Base-by-base conservation (phyloP, 2,113 vertebrate genomes). In the Scolopax mira region DNA sequence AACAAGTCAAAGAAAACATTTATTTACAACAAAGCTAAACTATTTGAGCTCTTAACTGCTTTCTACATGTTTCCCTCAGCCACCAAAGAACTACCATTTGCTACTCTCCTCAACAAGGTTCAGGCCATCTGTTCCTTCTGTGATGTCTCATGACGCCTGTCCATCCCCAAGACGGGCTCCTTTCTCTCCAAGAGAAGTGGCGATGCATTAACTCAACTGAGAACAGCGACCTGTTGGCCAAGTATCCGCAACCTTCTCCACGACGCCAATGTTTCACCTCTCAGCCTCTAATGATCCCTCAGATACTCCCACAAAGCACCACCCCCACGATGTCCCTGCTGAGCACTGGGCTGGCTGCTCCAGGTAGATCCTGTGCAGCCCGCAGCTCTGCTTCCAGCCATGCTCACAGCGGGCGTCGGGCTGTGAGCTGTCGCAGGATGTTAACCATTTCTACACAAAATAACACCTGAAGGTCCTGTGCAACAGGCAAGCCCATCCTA, bases 301-400 rank as follows among this genome's bases (percentile, higher is more conserved):
- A 37, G 46, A 18, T 8, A 24, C 8, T 18, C 30, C 44, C 11
- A 5, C 25, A 11, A 5, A 30, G 52, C 1, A 11, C 18, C 52
- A 2, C 21, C 11, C 5, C 28, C 4, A 1, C 1, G 1, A 4
- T 1, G 21, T 13, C 33, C 37, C 13, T 66, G 44, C 19, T 14
- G 42, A 42, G 42, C n/a, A 1, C 33, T 3, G 37, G 46, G 25
- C 25, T 41, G 46, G 8, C 51, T 60, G 10, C 39, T 52, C 66
- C 49, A 57, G 65, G 18, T 11, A 7, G 30, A 17, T 21, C 33
- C n/a, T 2, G 9, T 1, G 0, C 27, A 52, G 41, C 17, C n/a
- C 48, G 22, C 48, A 7, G 10, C 37, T 52, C 58, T 27, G 55
- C 35, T 37, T 62, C 25, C 71, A 15, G 41, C 23, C 39, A 2